These are phyloP conservation scores for Leptinotarsa undecemlineata DNA, from an alignment of 1,140 invertebrate genomes.

Conservation along the genomic window DNA sequence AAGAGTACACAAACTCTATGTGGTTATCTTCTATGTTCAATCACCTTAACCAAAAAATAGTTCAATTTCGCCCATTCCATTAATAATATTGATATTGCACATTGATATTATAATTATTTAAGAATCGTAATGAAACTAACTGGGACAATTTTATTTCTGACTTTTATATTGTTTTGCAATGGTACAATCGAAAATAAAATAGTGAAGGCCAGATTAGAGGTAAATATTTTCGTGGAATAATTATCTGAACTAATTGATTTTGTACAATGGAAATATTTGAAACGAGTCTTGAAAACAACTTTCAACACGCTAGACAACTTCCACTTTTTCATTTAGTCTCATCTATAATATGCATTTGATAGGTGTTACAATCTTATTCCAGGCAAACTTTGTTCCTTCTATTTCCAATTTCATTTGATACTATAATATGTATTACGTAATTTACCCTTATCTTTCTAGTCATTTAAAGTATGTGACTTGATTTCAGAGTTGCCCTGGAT, in stretches of 20 bases:
- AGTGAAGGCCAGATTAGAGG: conserved; percentile 31
- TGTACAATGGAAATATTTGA: too few species aligned
- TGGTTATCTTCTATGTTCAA: too few species aligned
- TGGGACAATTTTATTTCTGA: background rate
- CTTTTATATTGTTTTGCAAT: background rate
- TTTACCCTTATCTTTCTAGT: too few species aligned
- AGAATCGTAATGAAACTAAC: background rate
- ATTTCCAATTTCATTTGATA: too few species aligned
- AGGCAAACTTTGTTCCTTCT: background rate
- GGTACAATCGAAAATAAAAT: conserved; percentile 23
- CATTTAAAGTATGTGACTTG: background rate
- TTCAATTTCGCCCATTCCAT: too few species aligned
- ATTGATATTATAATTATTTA: background rate
- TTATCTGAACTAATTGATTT: too few species aligned
- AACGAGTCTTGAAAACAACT: too few species aligned
- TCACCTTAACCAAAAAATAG: too few species aligned
- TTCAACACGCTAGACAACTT: too few species aligned
- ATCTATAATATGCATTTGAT: background rate
- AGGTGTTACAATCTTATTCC: background rate
- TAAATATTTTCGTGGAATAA: conserved; percentile 12
- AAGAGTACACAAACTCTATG: too few species aligned
- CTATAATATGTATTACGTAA: too few species aligned
- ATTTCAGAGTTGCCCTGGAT: conserved; percentile 76
- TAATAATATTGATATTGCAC: too few species aligned
- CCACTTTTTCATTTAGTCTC: background rate